Base-by-base conservation (phyloP, 2,113 vertebrate genomes). In the Austrofundulus limnaeus region DNA sequence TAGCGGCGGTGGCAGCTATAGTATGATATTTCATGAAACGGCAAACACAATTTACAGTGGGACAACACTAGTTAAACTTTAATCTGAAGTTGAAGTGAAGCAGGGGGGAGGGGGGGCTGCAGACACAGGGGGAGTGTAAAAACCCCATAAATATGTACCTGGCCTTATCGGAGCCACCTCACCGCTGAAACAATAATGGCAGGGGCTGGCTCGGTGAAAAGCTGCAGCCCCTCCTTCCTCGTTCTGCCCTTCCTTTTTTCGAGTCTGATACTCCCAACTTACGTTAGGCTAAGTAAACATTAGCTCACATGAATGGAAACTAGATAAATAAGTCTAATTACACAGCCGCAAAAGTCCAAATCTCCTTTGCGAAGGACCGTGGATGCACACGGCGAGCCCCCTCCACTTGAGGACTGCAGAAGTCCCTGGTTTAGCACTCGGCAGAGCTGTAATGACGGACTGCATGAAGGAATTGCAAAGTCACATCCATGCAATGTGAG, bases 391-490 rank as follows among this genome's bases (percentile, higher is more conserved):
- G 4, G 78, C 75, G 82, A 77, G n/a, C 78, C 79, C 77, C 80
- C 68, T 82, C 80, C 79, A 77, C 81, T 77, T 39, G 28, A 81
- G 72, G 77, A 68, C 71, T 61, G 20, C 43, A 85, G 66, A 55
- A 77, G 85, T 77, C 77, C 68, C 85, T 77, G 73, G 61, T 75
- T 81, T 56, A 84, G 69, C 61, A 25, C 72, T 69, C 55, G 61
- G 80, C 60, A 46, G 61, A 65, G 75, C 71, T 84, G 58, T 90
- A 91, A 90, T 92, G 89, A 91, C 60, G 83, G 82, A 68, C 55
- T 76, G 48, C 63, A 76, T 62, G 66, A 41, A 60, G 58, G 65
- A 81, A 68, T 28, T 19, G 78, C 76, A 66, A 61, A 81, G 49
- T 68, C 48, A 48, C 16, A 61, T 61, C 62, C 65, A 74, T 66